phyloP scores from a whole-genome alignment of 2,888 invertebrate genomes.

The Cremastobaeus sp. region DNA sequence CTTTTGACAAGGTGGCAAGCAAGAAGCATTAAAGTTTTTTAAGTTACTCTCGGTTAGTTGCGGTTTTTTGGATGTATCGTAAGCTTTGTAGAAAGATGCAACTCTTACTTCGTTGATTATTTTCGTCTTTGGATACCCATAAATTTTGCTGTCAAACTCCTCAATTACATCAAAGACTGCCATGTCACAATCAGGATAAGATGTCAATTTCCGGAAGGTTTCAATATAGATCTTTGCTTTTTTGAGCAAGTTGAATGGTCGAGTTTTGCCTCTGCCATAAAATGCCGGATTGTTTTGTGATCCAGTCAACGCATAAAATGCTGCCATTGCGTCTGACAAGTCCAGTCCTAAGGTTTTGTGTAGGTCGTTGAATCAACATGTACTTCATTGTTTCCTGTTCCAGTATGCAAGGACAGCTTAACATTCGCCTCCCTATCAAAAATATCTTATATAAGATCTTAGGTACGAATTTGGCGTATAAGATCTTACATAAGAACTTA shows the following conservation, averaged over 20 bases:
- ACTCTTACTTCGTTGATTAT: constrained; percentile 24
- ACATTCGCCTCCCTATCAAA: no score
- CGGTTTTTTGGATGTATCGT: constrained; percentile 2
- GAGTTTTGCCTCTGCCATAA: no score
- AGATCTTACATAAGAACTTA: no score
- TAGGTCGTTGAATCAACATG: not conserved
- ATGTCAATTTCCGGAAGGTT: not conserved
- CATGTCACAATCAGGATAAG: constrained; percentile 1
- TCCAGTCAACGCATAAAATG: no score
- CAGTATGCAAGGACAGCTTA: not conserved
- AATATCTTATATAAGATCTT: no score
- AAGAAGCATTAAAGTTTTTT: constrained; percentile 60
- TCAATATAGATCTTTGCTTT: no score
- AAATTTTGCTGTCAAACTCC: constrained; percentile 22
- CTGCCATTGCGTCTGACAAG: not conserved
- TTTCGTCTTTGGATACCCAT: not conserved
- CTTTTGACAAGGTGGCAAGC: constrained; percentile 63
- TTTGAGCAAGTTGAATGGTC: no score
- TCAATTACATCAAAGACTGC: not conserved
- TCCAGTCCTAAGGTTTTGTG: not conserved
- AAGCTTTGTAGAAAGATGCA: constrained; percentile 20
- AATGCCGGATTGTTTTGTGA: no score
- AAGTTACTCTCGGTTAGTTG: constrained; percentile 53
- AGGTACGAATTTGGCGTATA: no score
- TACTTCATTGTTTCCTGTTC: not conserved